Conservation (phyloP, 2,113 vertebrate genomes). For the Serilophus lunatus region DNA sequence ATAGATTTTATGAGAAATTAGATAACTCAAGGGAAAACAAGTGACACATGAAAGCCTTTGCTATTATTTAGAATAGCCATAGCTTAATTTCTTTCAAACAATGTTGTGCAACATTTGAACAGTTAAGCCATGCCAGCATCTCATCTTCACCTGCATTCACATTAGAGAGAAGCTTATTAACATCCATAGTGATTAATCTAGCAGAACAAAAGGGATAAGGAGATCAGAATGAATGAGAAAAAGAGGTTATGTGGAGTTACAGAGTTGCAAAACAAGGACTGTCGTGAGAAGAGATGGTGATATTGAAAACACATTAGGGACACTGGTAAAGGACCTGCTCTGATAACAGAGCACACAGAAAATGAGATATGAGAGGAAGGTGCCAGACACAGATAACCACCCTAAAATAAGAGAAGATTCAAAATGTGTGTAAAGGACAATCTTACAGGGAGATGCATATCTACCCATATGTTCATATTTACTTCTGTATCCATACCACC, state of each 20-base stretch:
- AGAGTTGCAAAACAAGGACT: not conserved
- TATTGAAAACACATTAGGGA: not conserved
- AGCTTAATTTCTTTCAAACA: not conserved
- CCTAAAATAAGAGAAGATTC: not conserved
- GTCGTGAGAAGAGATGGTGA: not conserved
- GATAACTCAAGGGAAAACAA: not conserved
- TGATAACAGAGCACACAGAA: not conserved
- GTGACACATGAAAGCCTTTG: slow-evolving; percentile 24
- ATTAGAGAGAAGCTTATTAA: not conserved
- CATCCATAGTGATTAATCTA: not conserved
- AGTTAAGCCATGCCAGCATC: not conserved
- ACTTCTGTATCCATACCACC: not conserved
- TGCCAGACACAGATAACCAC: not conserved
- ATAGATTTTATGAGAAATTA: not conserved
- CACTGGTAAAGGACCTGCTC: not conserved
- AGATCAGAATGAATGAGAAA: not conserved
- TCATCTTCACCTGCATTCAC: not conserved
- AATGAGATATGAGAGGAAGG: accelerated
- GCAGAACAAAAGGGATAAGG: slow-evolving; percentile 6
- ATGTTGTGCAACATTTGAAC: not conserved
- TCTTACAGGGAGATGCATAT: not conserved
- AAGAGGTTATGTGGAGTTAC: not conserved
- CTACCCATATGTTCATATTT: not conserved
- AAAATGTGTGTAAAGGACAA: not conserved
- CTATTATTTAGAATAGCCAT: not conserved